Base-by-base conservation (phyloP, 1,140 invertebrate genomes). In the Ctenoplectra terminalis region DNA sequence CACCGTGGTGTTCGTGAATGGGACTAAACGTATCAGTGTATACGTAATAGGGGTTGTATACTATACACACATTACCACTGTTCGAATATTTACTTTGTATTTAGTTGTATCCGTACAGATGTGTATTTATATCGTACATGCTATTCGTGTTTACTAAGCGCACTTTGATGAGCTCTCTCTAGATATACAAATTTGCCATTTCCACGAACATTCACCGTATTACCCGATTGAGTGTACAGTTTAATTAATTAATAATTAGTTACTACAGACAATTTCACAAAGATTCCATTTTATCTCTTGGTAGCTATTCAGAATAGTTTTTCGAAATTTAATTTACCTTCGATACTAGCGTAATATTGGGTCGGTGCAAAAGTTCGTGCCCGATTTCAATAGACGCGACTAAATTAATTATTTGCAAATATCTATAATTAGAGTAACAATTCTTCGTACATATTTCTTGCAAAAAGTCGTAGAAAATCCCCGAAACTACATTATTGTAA, bases 71-170 rank as follows among this genome's bases (percentile, higher is more conserved):
- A 3, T 26, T 6, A n/a, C 8, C 15, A 3, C 50, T 72, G 50
- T 29, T 72, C 52, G 69, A 56, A 72, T 72, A 72, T 56, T 72
- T 72, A 72, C 69, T 40, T 72, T 72, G 20, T 23, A 72, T 72
- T 72, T 72, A 56, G 37, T 71, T 72, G 34, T 26, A 71, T 29
- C 20, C n/a, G 31, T 20, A 3, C 11, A 11, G 11, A 9, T 15
- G 29, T 31, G 26, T 69, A 69, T 50, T 48, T 40, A 29, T 72
- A 72, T 72, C n/a, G n/a, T 31, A 40, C n/a, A 37, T 26, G 29
- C 23, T 56, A 29, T 72, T 56, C n/a, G 23, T 40, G 69, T 72
- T 37, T 72, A 13, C 50, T 56, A 72, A 72, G 17, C 37, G 52
- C 17, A 13, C n/a, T 56, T 72, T 56, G 17, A 72, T 40, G 50